Base-by-base conservation (phyloP, 2,888 invertebrate species). In the Pachliopta kotzebuea region DNA sequence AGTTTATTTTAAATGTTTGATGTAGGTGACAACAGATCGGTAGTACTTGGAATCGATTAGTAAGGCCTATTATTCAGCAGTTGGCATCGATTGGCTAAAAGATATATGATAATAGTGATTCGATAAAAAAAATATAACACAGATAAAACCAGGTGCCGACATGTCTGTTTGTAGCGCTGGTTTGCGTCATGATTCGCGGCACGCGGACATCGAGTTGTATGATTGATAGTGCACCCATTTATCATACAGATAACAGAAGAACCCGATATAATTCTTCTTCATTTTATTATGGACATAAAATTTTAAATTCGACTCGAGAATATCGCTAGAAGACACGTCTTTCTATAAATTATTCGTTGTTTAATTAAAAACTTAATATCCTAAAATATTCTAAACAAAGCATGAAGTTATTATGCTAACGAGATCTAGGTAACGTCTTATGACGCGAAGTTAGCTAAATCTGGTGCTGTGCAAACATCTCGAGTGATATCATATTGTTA, bases 71-170 rank as follows among this genome's bases (percentile, higher is more conserved):
- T 31, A 11, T 31, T 31, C 31, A 31, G 31, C 31, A 9, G 29
- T 29, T 6, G 31, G 31, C 31, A 14, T 37, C 26, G 26, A 26
- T 37, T 37, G 37, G 14, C 37, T 14, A 2, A 37, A 37, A 37
- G 37, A 37, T 14, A 37, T n/a, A 37, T 11, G 11, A 37, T 37
- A 37, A 37, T 11, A n/a, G n/a, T 45, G n/a, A 45, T n/a, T n/a
- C 45, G 64, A 56, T 64, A 64, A 61, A 3, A 26, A 26, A 68
- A 57, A 60, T 45, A 57, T 49, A 54, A 53, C 29, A 60, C 62
- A 67, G 66, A 52, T 18, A 14, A 20, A 37, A 37, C 37, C 11
- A 37, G 72, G 74, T 73, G 76, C 76, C 77, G 66, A 55, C 29
- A 45, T 56, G 77, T 78, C 67, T 70, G 71, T 71, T 63, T 65